Percentiles rank a stretch among this genome's conserved stretches.
Conservation (phyloP, 2,113 vertebrate species). For the Perccottus glenii region DNA sequence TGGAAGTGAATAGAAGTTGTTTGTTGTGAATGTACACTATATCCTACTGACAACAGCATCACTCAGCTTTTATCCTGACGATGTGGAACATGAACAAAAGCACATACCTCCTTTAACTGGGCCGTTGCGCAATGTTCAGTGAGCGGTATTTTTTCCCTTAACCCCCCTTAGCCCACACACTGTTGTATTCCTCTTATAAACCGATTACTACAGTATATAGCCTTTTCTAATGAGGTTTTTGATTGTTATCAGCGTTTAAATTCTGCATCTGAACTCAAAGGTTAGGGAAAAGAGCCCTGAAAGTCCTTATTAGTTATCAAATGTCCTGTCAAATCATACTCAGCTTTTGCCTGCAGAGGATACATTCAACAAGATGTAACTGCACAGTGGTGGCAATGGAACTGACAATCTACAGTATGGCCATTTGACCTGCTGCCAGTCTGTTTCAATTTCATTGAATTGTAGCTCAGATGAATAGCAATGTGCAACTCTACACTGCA, state of each 20-base stretch:
- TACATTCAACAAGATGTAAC: constrained; percentile 31
- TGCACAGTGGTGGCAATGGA: neutral
- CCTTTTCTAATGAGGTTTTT: neutral
- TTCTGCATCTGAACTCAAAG: constrained; percentile 29
- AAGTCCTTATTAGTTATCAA: constrained; percentile 35
- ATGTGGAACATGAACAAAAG: constrained; percentile 17
- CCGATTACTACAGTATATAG: neutral
- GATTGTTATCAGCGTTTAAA: constrained; percentile 19
- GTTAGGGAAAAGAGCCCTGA: constrained; percentile 15
- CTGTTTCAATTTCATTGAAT: neutral
- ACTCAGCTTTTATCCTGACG: constrained; percentile 11
- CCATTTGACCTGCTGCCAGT: constrained; percentile 20
- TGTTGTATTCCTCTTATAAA: neutral
- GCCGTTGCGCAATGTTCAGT: constrained; percentile 14
- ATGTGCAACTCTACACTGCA: neutral
- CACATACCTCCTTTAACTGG: neutral
- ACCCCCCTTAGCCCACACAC: neutral
- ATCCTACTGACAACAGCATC: constrained; percentile 4
- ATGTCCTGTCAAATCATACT: constrained; percentile 30
- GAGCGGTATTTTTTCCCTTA: constrained; percentile 1
- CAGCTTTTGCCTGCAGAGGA: constrained; percentile 14
- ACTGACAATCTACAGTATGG: constrained; percentile 7
- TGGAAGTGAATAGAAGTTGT: neutral
- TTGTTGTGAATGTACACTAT: neutral
- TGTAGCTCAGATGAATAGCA: constrained; percentile 4